phyloP scores from a whole-genome alignment of 2,113 vertebrate genomes.

The Gasterosteus nipponicus region DNA sequence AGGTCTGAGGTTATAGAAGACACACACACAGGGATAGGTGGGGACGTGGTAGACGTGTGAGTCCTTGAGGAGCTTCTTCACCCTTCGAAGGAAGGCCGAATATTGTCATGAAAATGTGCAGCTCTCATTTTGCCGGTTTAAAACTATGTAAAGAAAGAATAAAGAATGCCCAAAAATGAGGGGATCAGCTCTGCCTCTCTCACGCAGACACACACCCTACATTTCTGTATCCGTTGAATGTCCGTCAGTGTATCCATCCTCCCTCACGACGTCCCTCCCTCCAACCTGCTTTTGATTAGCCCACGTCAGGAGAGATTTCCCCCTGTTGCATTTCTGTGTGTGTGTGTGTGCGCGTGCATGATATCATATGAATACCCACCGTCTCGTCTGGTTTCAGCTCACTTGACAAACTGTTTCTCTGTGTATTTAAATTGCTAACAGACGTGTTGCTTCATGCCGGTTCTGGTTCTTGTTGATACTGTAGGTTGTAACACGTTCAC shows the following conservation, averaged over 20 bases:
- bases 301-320: not conserved
- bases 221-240: not conserved
- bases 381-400: not conserved
- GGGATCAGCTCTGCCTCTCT: not conserved
- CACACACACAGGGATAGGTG: no score
- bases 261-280: not conserved
- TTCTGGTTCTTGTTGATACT: not conserved
- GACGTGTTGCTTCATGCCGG: not conserved
- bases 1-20: no score
- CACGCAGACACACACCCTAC: no score
- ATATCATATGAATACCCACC: not conserved
- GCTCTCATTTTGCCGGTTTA: not conserved
- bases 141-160: not conserved
- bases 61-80: not conserved
- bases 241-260: not conserved
- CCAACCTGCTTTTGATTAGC: conserved; percentile 10
- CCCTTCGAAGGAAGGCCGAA: not conserved
- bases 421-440: conserved; percentile 10
- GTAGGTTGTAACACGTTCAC: not conserved
- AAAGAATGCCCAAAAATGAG: not conserved
- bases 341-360: not conserved
- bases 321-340: not conserved
- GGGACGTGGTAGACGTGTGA: not conserved
- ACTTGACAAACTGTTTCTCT: conserved; percentile 8
- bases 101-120: not conserved